Base-by-base conservation (phyloP, 2,888 invertebrate species). In the Leptura quadrifasciata region DNA sequence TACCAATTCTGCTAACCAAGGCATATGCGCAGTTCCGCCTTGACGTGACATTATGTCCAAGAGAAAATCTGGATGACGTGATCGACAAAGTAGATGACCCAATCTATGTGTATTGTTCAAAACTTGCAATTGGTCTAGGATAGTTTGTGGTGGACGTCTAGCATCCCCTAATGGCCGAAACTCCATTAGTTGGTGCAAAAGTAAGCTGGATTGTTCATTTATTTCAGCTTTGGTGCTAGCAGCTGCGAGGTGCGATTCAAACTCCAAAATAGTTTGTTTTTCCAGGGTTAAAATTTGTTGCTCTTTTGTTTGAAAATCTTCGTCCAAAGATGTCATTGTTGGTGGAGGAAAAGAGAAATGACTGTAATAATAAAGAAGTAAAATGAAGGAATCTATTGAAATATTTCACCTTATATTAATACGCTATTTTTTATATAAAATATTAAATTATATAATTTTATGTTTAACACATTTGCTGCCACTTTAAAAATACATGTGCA, bases 1-100 rank as follows among this genome's bases (percentile, higher is more conserved):
- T 15, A 98, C 96, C 76, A 98, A 91, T 88, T 98, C 97, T 9
- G 97, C 97, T 78, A 98, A 90, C 98, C 98, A 98, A 3, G 98
- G 98, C 97, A 98, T 97, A 55, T 98, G 97, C 81, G 97, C 95
- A 0, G 96, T 94, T 65, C 97, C 94, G 80, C 96, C 96, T 79
- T 88, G 88, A 47, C 97, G 90, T 84, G 97, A 96, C 88, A 98
- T 98, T 77, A 98, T 95, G 86, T 97, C 96, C 79, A 98, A 90
- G 35, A 99, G 91, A 85, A 98, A 94, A 87, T 98, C 98, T 0
- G 98, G 98, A 87, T 95, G 94, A 10, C 98, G 92, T 74, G 95
- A 95, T 2, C 95, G 92, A 87, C 98, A 98, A 80, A 98, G 91
- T 85, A 97, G 91, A 89, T 97, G 96, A 3, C 98, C 98, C 74